Percentiles rank a stretch among this genome's conserved stretches.
phyloP scores from a whole-genome alignment of 2,888 invertebrate species.

The Apeira syringaria region DNA sequence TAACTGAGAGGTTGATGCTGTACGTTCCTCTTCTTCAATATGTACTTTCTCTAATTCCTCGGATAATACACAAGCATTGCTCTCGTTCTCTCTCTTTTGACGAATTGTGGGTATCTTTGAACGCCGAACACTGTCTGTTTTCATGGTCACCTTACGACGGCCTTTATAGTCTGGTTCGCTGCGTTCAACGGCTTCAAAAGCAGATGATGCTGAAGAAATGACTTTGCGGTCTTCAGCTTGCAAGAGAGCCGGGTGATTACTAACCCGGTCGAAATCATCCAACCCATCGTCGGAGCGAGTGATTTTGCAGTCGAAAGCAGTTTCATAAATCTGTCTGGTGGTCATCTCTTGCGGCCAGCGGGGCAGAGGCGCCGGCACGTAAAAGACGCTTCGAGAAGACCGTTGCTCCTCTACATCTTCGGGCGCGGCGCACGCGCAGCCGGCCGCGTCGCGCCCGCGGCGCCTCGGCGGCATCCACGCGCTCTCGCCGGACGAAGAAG shows the following conservation, averaged over 20 bases:
- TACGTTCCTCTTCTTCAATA: constrained; percentile 82
- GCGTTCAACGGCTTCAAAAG: constrained; percentile 76
- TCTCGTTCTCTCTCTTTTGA: constrained; percentile 75
- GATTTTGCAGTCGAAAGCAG: constrained; percentile 94
- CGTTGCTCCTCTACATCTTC: constrained; percentile 87
- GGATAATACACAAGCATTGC: constrained; percentile 64
- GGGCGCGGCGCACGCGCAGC: constrained; percentile 89
- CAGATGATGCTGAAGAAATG: constrained; percentile 77
- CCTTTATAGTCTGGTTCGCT: constrained; percentile 80
- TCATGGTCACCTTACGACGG: constrained; percentile 82
- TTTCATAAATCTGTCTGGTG: constrained; percentile 92
- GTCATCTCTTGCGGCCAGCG: constrained; percentile 85
- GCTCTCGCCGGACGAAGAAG: constrained; percentile 83
- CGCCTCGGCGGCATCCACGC: constrained; percentile 90
- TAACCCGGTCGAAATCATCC: constrained; percentile 91
- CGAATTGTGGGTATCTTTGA: constrained; percentile 85
- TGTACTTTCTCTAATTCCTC: constrained; percentile 86
- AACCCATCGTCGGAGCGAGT: constrained; percentile 91
- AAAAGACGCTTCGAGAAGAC: constrained; percentile 86
- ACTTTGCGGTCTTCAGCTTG: constrained; percentile 79
- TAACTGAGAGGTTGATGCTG: constrained; percentile 83
- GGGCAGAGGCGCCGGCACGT: constrained; percentile 87
- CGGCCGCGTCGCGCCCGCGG: constrained; percentile 85
- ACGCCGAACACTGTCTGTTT: constrained; percentile 80
- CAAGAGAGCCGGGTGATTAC: constrained; percentile 90